phyloP scores from a whole-genome alignment of 2,113 vertebrate species.

The Epinephelus fuscoguttatus region DNA sequence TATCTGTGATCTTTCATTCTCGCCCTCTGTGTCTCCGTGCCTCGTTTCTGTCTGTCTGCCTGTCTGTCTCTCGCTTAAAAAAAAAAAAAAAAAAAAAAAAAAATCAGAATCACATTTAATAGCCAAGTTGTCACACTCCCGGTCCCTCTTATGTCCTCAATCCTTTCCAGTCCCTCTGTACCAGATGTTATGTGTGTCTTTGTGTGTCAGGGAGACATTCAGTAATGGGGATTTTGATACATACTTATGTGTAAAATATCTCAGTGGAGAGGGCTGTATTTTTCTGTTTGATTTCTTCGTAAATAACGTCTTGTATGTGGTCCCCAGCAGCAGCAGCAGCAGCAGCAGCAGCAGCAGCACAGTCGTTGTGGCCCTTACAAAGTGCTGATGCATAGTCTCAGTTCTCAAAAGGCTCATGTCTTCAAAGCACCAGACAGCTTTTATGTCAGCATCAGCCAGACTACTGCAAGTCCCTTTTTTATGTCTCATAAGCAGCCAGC shows the following conservation, averaged over 20 bases:
- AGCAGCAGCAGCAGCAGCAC: conserved; percentile 29
- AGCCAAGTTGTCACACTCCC: conserved; percentile 13
- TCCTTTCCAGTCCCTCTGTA: neutral
- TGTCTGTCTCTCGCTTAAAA: neutral
- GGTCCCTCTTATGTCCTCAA: neutral
- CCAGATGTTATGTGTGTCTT: neutral
- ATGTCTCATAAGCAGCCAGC: conserved; percentile 51
- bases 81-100: conserved; percentile 1
- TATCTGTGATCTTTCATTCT: conserved; percentile 69
- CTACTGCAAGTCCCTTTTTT: conserved; percentile 56
- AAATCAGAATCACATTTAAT: conserved; percentile 41
- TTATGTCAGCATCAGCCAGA: conserved; percentile 66
- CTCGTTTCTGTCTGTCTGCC: conserved; percentile 34
- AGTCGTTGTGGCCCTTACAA: conserved; percentile 24
- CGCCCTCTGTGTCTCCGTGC: conserved; percentile 43
- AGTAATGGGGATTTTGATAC: conserved; percentile 34
- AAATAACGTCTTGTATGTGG: conserved; percentile 25
- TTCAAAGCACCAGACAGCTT: conserved; percentile 73
- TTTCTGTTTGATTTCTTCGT: neutral
- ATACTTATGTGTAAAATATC: conserved; percentile 8
- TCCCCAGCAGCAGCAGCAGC: conserved; percentile 30
- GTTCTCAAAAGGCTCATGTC: conserved; percentile 49
- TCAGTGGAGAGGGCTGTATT: conserved; percentile 26
- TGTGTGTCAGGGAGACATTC: conserved; percentile 1
- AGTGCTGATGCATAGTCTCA: conserved; percentile 38